Conservation (phyloP, 2,888 invertebrate genomes). For the Opisthograptis luteolata region DNA sequence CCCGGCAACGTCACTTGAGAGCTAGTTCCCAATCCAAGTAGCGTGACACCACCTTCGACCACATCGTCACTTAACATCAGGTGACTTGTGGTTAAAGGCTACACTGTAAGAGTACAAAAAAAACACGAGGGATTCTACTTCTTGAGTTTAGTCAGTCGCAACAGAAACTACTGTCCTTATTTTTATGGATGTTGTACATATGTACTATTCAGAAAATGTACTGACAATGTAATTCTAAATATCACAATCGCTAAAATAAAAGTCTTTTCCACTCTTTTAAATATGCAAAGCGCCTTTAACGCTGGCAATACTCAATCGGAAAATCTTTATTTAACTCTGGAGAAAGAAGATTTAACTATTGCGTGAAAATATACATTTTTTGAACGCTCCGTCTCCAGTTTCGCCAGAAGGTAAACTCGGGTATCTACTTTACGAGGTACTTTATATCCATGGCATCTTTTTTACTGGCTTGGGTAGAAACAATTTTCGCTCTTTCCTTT, state of each 20-base stretch:
- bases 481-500: conserved; percentile 36
- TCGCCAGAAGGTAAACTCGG: conserved; percentile 19
- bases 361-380: conserved; percentile 35
- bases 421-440: conserved; percentile 35
- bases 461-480: conserved; percentile 36
- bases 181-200: no score
- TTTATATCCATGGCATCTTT: conserved; percentile 37
- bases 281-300: conserved; percentile 24
- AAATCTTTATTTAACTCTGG: conserved; percentile 36
- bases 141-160: no score
- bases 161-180: no score
- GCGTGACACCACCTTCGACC: no score
- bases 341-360: conserved; percentile 25
- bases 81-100: no score
- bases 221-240: not conserved
- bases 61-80: no score
- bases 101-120: no score
- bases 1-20: no score
- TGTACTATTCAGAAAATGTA: no score
- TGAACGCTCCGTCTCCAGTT: conserved; percentile 24
- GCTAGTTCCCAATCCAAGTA: no score
- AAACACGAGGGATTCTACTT: no score
- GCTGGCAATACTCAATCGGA: conserved; percentile 26
- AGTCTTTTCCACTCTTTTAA: conserved; percentile 2
- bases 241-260: not conserved